Conservation (phyloP, 2,113 vertebrate genomes). For the Ovis canadensis region DNA sequence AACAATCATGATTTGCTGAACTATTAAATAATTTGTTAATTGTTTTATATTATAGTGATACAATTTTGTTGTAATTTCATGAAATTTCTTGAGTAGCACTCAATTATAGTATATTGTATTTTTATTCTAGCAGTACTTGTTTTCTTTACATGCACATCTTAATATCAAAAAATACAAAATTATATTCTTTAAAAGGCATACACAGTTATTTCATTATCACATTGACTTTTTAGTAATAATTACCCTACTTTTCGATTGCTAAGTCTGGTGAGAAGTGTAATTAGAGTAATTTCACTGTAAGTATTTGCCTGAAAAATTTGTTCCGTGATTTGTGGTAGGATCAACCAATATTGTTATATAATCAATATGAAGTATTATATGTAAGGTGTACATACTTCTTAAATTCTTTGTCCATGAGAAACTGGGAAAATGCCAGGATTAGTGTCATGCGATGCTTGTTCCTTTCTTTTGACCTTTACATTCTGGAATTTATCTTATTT, state of each 20-base stretch:
- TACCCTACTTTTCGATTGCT: neutral
- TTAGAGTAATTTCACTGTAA: neutral
- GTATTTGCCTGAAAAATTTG: slow-evolving; percentile 23
- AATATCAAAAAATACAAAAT: neutral
- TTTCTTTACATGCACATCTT: neutral
- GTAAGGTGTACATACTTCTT: neutral
- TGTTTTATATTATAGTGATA: neutral
- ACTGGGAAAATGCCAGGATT: neutral
- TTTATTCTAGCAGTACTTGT: neutral
- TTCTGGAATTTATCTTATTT: neutral
- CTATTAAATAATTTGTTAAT: neutral
- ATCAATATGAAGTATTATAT: neutral
- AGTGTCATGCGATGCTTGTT: neutral
- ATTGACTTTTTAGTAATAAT: neutral
- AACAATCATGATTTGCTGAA: neutral
- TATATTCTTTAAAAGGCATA: neutral
- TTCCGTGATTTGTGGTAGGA: neutral
- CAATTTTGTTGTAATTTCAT: neutral
- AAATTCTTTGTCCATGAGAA: neutral
- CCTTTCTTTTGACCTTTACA: slow-evolving; percentile 1
- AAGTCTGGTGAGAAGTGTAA: neutral
- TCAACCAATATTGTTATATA: neutral
- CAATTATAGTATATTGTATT: neutral
- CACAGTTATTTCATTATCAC: neutral
- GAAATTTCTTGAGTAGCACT: neutral